phyloP scores from a whole-genome alignment of 2,113 vertebrate species.

The Chlorodrepanis virens region DNA sequence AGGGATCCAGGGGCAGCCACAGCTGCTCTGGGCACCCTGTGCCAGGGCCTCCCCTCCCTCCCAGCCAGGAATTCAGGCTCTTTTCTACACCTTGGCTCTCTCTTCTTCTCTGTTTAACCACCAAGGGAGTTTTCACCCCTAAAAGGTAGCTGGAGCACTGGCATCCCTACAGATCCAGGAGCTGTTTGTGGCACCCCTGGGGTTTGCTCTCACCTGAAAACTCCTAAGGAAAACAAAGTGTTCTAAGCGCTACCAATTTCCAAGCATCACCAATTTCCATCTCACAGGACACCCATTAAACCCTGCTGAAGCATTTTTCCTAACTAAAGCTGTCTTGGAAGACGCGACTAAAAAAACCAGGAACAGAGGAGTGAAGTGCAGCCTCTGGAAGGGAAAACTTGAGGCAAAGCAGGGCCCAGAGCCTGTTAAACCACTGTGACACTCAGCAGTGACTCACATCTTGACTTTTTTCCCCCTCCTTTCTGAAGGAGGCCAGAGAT shows the following conservation, averaged over 20 bases:
- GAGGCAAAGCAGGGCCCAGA: background rate
- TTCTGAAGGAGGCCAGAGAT: conserved; percentile 7
- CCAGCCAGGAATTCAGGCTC: background rate
- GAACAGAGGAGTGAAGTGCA: background rate
- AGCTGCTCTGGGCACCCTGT: background rate
- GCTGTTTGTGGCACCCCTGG: rapidly evolving
- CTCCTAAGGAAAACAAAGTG: background rate
- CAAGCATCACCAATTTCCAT: background rate
- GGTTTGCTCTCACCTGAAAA: background rate
- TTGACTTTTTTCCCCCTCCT: background rate
- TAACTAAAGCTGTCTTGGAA: background rate
- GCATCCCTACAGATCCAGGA: rapidly evolving
- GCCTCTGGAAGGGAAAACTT: background rate
- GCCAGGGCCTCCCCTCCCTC: rapidly evolving
- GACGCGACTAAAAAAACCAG: background rate
- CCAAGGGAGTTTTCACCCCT: background rate
- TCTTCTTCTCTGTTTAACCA: background rate
- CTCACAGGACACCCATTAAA: background rate
- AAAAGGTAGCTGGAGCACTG: background rate
- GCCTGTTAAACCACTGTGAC: background rate
- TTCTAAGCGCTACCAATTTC: background rate
- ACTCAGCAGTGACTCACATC: conserved; percentile 35
- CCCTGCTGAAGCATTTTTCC: background rate
- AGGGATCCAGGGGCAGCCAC: background rate
- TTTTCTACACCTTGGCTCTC: background rate